Evolutionary conservation across 1,140 invertebrate genomes (phyloP).

Genomic region (Drosophila ironensis): DNA sequence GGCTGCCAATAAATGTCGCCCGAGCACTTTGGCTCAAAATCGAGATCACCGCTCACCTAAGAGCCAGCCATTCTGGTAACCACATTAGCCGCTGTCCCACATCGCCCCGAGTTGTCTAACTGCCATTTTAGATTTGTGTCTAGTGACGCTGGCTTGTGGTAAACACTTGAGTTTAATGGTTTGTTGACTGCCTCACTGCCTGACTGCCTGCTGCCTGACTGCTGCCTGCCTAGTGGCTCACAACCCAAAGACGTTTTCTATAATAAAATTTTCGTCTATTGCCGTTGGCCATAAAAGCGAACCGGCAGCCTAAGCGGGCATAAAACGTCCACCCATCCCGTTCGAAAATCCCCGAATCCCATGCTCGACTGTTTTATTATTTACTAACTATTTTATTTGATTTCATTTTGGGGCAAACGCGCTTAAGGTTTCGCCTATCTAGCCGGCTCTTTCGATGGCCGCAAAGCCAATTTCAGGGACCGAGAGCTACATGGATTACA

Average conservation of each 20-base stretch:
- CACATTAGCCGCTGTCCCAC: conserved; percentile 33
- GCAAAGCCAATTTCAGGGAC: conserved; percentile 47
- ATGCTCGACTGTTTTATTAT: conserved; percentile 75
- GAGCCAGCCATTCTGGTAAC: conserved; percentile 19
- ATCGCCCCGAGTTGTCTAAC: conserved; percentile 57
- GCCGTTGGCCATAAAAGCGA: conserved; percentile 63
- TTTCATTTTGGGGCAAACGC: conserved; percentile 65
- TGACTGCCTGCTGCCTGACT: background rate
- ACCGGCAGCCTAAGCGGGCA: conserved; percentile 61
- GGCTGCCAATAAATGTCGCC: conserved; percentile 23
- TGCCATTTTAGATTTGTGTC: conserved; percentile 80
- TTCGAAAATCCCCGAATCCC: conserved; percentile 27
- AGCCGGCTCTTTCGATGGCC: conserved; percentile 25
- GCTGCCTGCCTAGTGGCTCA: conserved; percentile 4
- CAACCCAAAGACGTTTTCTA: conserved; percentile 55
- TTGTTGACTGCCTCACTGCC: conserved; percentile 62
- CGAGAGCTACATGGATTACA: conserved; percentile 43
- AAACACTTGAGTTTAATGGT: conserved; percentile 80
- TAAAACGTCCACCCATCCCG: conserved; percentile 42
- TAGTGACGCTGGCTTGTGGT: conserved; percentile 73
- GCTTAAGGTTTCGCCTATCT: conserved; percentile 31
- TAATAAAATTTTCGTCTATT: conserved; percentile 75
- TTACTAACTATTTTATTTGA: conserved; percentile 80
- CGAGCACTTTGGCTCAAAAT: conserved; percentile 14
- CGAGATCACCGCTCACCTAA: conserved; percentile 13